Evolutionary conservation across 2,113 vertebrate species (phyloP), one percentile per base, ranked within the genome.

Genomic region (Aplodontia rufa): DNA sequence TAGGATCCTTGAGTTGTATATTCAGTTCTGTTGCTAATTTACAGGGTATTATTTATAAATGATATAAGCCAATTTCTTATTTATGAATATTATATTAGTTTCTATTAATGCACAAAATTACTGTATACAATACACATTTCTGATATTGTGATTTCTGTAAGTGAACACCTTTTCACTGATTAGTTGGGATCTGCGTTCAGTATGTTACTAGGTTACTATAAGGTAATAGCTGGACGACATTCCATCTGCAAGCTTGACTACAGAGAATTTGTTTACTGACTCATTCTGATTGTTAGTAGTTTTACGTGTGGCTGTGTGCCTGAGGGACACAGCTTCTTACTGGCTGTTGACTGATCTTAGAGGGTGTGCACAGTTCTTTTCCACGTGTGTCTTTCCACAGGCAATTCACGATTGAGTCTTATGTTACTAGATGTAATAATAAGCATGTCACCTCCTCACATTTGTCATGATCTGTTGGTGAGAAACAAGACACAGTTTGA

Each of bases 31-130:
- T n/a, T 51, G 13, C 28, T 68, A 69, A 79, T 90, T 85, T 82
- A 78, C 14, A 82, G 30, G 51, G 5, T 87, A n/a, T 6, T 74
- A 6, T 62, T 66, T 16, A 35, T 30, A 30, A 75, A 12, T 69
- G 62, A 75, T 35, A 68, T 28, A 90, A 16, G 9, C 7, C 84
- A 10, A 66, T 93, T 90, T 30, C 37, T 95, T 28, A 78, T 51
- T 58, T 95, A 40, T 51, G 71, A 58, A 86, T 13, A 42, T 72
- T 72, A 30, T 45, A 42, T 80, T 69, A 9, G 64, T 92, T 87
- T 82, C 40, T 74, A 37, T 35, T 49, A 5, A 24, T 75, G 26
- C 3, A 49, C 84, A 68, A 89, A 40, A 66, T n/a, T 20, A 47
- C 11, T 64, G 22, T 30, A 75, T 28, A 22, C 2, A 66, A 17